Conservation (phyloP, 2,797 vertebrate genomes). For the Fistularia tabacaria region DNA sequence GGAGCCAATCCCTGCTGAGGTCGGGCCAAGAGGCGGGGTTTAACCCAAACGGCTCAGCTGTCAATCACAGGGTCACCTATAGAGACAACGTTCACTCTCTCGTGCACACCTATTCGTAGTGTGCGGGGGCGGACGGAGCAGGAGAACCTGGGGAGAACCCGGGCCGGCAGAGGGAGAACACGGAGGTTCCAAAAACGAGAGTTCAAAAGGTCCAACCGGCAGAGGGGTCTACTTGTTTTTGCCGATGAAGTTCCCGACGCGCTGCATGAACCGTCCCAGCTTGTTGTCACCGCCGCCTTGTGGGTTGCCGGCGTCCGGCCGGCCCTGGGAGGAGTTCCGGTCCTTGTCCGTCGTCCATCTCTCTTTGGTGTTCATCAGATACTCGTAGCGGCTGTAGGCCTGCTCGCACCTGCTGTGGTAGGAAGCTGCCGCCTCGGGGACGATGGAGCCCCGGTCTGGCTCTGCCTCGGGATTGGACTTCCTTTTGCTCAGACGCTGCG, state of each 20-base stretch:
- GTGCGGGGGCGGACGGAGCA: too few species aligned
- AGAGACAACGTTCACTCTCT: too few species aligned
- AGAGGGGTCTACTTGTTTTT: conserved; percentile 57
- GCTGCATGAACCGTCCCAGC: conserved; percentile 68
- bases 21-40: too few species aligned
- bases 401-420: conserved; percentile 24
- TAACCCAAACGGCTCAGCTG: too few species aligned
- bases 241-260: conserved; percentile 59
- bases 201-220: background rate
- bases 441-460: conserved; percentile 16
- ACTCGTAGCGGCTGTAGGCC: conserved; percentile 57
- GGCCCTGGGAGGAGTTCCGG: conserved; percentile 8
- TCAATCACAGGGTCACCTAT: too few species aligned
- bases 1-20: too few species aligned
- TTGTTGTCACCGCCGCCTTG: conserved; percentile 54
- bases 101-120: too few species aligned
- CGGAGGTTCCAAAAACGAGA: background rate
- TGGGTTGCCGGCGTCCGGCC: conserved; percentile 1
- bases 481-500: conserved; percentile 50
- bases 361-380: conserved; percentile 33
- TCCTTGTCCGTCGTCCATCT: conserved; percentile 25
- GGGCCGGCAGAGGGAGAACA: background rate
- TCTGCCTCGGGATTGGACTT: conserved; percentile 23
- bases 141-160: background rate
- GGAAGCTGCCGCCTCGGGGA: background rate